Evolutionary conservation across 2,113 vertebrate genomes (phyloP), one percentile per base, ranked within the genome.

Genomic region (Ibidorhyncha struthersii): DNA sequence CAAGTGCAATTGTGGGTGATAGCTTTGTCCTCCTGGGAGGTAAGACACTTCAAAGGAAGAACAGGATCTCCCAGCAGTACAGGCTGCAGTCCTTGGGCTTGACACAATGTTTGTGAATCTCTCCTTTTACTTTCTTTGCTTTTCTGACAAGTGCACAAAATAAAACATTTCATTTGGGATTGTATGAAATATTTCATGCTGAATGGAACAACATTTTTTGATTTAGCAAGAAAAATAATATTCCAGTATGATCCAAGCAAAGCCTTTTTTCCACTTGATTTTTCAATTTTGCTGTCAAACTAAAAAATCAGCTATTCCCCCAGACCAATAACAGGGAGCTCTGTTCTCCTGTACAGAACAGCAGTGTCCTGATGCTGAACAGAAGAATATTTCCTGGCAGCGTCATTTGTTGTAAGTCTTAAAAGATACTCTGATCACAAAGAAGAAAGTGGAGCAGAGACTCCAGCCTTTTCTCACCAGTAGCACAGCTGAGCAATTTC

Each of bases 241-340:
- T 91, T 94, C 43, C 61, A 56, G 78, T 19, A n/a, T 30, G 61
- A 93, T 71, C 78, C 73, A 63, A 49, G 26, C 26, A 63, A 82
- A 96, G 86, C 3, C 29, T 29, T 89, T 87, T 91, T 71, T 49
- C 77, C 43, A 47, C 87, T 91, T 89, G 87, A 90, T 91, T 96
- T 91, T 96, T 95, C 91, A 94, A 47, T 87, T 91, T 87, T 79
- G 61, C 84, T 94, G 91, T 95, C 91, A 94, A 82, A 85, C 93
- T 95, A 96, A 96, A 91, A 95, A 96, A 97, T 93, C 89, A 89
- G 84, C 65, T 89, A 5, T 87, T 91, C 32, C 62, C 27, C 9
- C 23, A 84, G 86, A 78, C 47, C 84, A 71, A 13, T 83, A 88
- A 49, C 50, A 49, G 59, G 36, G 50, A 92, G 65, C 72, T 92